Base-by-base conservation (phyloP, 2,113 vertebrate genomes). In the Blennius ocellaris region DNA sequence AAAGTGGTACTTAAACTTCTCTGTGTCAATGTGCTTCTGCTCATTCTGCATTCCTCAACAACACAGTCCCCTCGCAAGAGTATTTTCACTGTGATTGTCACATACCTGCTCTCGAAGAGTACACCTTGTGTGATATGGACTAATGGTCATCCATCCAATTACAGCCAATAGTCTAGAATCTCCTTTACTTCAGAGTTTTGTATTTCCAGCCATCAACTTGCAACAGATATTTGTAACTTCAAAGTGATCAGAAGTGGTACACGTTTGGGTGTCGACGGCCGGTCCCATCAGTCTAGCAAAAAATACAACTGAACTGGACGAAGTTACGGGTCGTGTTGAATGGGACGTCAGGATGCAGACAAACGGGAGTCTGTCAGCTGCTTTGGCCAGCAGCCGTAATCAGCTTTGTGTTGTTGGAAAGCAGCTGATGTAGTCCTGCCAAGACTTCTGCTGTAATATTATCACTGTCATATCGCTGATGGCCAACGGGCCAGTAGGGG, bases 391-490 rank as follows among this genome's bases (percentile, higher is more conserved):
- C 38, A 70, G 74, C 64, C 0, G 11, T 43, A 39, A 69, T 56
- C 62, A 57, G 76, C 68, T 78, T 73, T 87, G 55, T 80, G 69
- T 62, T 85, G 60, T 66, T 81, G 70, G 64, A 86, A 62, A 73
- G 65, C 72, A 70, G 80, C 62, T 74, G 56, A 80, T 63, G 47
- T 39, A 5, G 5, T 8, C 39, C 50, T 82, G 83, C 83, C 78
- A 84, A 71, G 54, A 60, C 52, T 49, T 65, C 70, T 64, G 66
- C 72, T 78, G 63, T 69, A 69, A 69, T 81, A 73, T 83, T 80
- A 79, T 80, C 81, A 40, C 74, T 66, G 66, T 73, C 79, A 63
- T 73, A 61, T 76, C 75, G 65, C 38, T 59, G 48, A 21, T 72
- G 51, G 72, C 64, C 67, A 11, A 58, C 69, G n/a, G 50, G 40